These are phyloP conservation scores for Buathra laborator DNA, from an alignment of 2,888 invertebrate species.

Conservation along the genomic window DNA sequence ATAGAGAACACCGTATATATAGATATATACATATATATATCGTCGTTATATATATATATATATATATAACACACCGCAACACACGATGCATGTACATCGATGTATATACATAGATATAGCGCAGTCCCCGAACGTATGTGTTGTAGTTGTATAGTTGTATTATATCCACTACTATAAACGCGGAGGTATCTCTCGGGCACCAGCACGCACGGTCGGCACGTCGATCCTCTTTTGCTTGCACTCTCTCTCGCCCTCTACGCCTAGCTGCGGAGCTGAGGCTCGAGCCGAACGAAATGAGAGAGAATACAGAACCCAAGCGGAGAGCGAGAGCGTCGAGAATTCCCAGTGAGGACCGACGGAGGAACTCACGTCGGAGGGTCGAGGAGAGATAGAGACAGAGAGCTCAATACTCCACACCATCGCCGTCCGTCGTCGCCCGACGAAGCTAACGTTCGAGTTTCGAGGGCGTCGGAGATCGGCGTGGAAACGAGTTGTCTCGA, in stretches of 20 bases:
- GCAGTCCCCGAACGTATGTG: not conserved
- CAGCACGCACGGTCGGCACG: constrained; percentile 57
- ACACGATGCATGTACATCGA: constrained; percentile 4
- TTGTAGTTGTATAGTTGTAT: constrained; percentile 18
- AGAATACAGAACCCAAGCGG: constrained; percentile 3
- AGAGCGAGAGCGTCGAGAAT: constrained; percentile 45
- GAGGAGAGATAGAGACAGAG: constrained; percentile 4
- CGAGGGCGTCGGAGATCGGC: constrained; percentile 63
- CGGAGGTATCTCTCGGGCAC: constrained; percentile 58
- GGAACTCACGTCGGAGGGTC: constrained; percentile 58
- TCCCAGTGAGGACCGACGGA: constrained; percentile 58
- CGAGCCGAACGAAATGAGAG: constrained; percentile 19
- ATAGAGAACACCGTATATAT: constrained; percentile 37
- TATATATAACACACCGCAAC: not conserved
- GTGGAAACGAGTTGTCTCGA: constrained; percentile 60
- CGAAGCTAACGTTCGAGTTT: constrained; percentile 69
- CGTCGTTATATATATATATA: constrained; percentile 1
- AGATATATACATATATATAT: constrained; percentile 36
- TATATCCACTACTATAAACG: constrained; percentile 22
- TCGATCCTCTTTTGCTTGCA: constrained; percentile 67
- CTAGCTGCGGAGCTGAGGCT: constrained; percentile 39
- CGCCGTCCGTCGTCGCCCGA: constrained; percentile 56
- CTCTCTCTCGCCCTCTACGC: constrained; percentile 61
- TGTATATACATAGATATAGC: not conserved
- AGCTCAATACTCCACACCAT: constrained; percentile 38